A percentile compares a stretch with the other conserved stretches of the same genome.
Conservation (phyloP, 1,140 invertebrate species). For the Heterodera schachtii region DNA sequence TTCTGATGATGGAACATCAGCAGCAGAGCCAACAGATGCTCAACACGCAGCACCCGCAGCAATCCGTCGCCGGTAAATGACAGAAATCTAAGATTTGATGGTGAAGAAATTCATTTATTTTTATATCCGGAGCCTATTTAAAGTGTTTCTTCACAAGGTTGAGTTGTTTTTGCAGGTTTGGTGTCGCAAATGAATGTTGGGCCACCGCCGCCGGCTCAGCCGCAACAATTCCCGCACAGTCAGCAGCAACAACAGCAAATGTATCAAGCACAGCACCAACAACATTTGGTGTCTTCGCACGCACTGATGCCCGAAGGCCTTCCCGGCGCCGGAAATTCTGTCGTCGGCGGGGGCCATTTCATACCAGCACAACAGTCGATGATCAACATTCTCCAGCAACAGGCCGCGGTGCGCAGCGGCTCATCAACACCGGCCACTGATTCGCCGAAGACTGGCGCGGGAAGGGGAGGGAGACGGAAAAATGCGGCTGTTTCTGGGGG, state of each 20-base stretch:
- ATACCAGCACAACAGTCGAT: conserved; percentile 23
- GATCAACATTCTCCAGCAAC: conserved; percentile 40
- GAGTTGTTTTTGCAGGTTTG: not conserved
- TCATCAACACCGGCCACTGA: conserved; percentile 23
- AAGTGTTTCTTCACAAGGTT: no score
- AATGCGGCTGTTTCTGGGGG: not conserved
- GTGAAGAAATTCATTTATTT: no score
- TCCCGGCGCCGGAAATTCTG: conserved; percentile 7
- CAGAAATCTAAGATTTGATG: no score
- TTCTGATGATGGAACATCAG: not conserved
- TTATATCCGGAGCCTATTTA: no score
- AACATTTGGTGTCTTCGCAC: conserved; percentile 26
- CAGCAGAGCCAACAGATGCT: conserved; percentile 17
- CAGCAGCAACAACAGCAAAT: conserved; percentile 29
- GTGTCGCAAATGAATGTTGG: conserved; percentile 1
- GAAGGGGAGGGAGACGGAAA: conserved; percentile 30
- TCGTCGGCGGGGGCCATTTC: not conserved
- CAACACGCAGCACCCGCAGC: conserved; percentile 15
- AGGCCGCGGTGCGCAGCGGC: conserved; percentile 19
- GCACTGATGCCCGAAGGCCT: conserved; percentile 12
- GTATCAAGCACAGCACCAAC: conserved; percentile 11
- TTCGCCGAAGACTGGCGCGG: conserved; percentile 20
- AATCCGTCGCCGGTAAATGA: not conserved
- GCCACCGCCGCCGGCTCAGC: not conserved
- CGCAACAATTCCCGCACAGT: not conserved